A percentile compares a stretch with the other conserved stretches of the same genome.
These are phyloP conservation scores for Habrosyne pyritoides DNA, from an alignment of 2,888 invertebrate species.

Conservation along the genomic window DNA sequence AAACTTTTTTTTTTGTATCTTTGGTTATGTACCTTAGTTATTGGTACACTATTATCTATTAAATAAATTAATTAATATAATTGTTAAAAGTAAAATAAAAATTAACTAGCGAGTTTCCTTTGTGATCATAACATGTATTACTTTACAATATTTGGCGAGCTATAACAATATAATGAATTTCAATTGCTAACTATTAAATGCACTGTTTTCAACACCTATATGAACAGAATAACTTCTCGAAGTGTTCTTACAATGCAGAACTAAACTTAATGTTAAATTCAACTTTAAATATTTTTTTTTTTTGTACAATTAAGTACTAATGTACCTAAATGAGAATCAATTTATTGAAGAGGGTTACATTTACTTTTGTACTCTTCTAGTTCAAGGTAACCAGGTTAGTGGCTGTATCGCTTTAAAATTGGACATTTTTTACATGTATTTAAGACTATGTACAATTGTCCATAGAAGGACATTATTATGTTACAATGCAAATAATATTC, in stretches of 20 bases:
- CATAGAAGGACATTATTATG: too few relatives aligned
- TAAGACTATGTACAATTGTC: too few relatives aligned
- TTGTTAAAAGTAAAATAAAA: conserved; percentile 48
- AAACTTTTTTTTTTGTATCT: conserved; percentile 33
- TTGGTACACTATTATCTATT: conserved; percentile 46
- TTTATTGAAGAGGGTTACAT: background rate
- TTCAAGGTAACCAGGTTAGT: too few relatives aligned
- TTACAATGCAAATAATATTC: too few relatives aligned
- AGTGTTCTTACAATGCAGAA: background rate
- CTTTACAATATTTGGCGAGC: conserved; percentile 78
- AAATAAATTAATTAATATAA: conserved; percentile 40
- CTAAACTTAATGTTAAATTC: conserved; percentile 6
- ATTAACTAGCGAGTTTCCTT: conserved; percentile 70
- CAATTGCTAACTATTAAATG: conserved; percentile 53
- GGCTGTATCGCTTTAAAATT: too few relatives aligned
- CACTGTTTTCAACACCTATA: conserved; percentile 24
- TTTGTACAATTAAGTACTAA: background rate
- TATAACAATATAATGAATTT: conserved; percentile 71
- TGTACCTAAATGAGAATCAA: background rate
- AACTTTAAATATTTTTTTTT: conserved; percentile 1
- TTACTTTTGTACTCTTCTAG: background rate
- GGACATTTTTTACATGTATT: too few relatives aligned
- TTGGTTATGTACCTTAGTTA: conserved; percentile 54
- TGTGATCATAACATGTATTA: conserved; percentile 71
- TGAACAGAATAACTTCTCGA: background rate